phyloP scores from a whole-genome alignment of 1,140 invertebrate genomes.

The Belonocnema kinseyi region DNA sequence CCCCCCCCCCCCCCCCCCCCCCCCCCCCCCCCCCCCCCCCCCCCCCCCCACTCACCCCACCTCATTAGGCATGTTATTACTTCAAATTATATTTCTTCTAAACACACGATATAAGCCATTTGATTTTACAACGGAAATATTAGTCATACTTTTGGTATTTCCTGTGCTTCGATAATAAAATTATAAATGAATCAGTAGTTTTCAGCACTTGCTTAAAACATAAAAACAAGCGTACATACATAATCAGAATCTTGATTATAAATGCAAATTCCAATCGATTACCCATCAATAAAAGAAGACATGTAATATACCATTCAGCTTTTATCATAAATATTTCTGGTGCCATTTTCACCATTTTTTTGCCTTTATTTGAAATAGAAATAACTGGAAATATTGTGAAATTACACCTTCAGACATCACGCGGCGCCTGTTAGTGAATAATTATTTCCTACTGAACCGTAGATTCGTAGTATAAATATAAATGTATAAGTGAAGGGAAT shows the following conservation, averaged over 20 bases:
- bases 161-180: too few relatives aligned
- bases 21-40: too few relatives aligned
- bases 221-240: neutral
- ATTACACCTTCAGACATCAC: neutral
- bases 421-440: neutral
- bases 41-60: too few relatives aligned
- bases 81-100: too few relatives aligned
- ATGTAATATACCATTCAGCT: neutral
- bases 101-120: too few relatives aligned
- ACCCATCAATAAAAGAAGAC: neutral
- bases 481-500: slow-evolving; percentile 6
- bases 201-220: neutral
- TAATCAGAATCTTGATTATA: neutral
- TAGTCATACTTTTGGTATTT: too few relatives aligned
- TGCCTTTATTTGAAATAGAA: neutral
- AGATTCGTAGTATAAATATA: neutral
- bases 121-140: too few relatives aligned
- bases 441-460: neutral
- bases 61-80: too few relatives aligned
- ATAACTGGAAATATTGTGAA: neutral
- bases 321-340: neutral
- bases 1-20: too few relatives aligned
- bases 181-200: too few relatives aligned
- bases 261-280: neutral
- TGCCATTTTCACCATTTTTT: neutral